Evolutionary conservation across 2,888 invertebrate species (phyloP), one percentile per base, ranked within the genome.

Genomic region (Macrosiphum euphorbiae): DNA sequence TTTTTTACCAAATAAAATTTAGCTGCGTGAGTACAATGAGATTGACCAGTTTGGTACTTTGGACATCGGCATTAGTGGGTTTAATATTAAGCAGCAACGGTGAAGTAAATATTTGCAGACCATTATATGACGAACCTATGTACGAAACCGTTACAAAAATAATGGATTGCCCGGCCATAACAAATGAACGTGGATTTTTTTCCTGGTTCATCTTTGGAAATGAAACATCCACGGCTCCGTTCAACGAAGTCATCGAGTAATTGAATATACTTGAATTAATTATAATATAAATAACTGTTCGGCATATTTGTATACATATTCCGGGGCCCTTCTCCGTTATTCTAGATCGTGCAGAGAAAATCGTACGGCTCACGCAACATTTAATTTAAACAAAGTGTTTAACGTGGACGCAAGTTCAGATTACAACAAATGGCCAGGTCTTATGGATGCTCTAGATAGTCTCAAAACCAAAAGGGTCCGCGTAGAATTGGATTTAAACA

Each of bases 201-300:
- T 94, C 90, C 0, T 94, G 67, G 90, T 90, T 94, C 28, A 67
- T 94, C 1, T 90, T 94, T 13, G 94, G 94, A 8, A 94, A 94
- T 10, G 90, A 94, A 41, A 94, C 94, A 52, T 10, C 86, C 67
- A 52, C 52, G 5, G 61, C 86, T 11, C 86, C 94, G 26, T 94
- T 94, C 86, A n/a, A 90, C 67, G 90, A 94, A 90, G n/a, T 94
- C 61, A 50, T 94, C 61, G 90, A 94, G 94, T 94, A 90, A 94
- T 10, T 61, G 24, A 58, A 47, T 86, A 13, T 28, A 86, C n/a
- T 50, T 47, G 8, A 41, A n/a, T n/a, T 3, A 78, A 47, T 26
- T 67, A 50, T 47, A n/a, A 52, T n/a, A n/a, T 35, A 11, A 28
- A 84, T 26, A n/a, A 84, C 41, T 4, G 4, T 47, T 44, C n/a